Evolutionary conservation across 2,888 invertebrate genomes (phyloP).

Genomic region (Atrina japonica): DNA sequence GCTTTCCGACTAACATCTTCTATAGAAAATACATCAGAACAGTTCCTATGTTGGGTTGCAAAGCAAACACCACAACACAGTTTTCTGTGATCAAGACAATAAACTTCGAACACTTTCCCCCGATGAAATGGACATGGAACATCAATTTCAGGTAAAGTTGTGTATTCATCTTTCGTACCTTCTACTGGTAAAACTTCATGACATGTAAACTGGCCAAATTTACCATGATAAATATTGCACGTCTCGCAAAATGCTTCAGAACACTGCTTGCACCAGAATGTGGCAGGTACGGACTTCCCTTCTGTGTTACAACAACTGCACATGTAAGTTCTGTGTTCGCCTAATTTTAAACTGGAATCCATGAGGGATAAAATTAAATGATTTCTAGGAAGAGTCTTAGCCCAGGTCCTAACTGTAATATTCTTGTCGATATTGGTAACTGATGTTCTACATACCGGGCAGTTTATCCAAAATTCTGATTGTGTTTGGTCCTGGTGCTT

Average conservation of each 20-base stretch:
- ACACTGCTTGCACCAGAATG: constrained; percentile 22
- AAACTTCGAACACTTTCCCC: constrained; percentile 3
- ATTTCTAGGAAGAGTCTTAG: constrained; percentile 5
- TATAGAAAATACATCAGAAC: constrained; percentile 7
- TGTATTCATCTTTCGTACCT: not conserved
- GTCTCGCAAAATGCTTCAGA: constrained; percentile 16
- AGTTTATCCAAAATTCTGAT: not conserved
- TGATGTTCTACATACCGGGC: constrained; percentile 9
- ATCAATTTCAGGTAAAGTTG: not conserved
- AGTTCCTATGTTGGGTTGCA: constrained; percentile 1
- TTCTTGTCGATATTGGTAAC: not conserved
- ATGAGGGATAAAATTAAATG: not conserved
- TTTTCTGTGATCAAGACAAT: constrained; percentile 16
- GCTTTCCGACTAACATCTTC: not conserved
- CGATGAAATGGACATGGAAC: constrained; percentile 1
- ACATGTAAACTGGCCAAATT: not conserved
- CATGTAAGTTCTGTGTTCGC: not conserved
- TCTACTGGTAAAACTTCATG: not conserved
- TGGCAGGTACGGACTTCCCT: not conserved
- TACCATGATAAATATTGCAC: not conserved
- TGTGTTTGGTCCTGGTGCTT: no score
- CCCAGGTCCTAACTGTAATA: constrained; percentile 3
- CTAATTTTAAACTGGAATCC: not conserved
- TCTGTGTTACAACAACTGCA: constrained; percentile 2
- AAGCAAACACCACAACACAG: constrained; percentile 14